Base-by-base conservation (phyloP, 2,113 vertebrate species). In the Coptodon rendalli region DNA sequence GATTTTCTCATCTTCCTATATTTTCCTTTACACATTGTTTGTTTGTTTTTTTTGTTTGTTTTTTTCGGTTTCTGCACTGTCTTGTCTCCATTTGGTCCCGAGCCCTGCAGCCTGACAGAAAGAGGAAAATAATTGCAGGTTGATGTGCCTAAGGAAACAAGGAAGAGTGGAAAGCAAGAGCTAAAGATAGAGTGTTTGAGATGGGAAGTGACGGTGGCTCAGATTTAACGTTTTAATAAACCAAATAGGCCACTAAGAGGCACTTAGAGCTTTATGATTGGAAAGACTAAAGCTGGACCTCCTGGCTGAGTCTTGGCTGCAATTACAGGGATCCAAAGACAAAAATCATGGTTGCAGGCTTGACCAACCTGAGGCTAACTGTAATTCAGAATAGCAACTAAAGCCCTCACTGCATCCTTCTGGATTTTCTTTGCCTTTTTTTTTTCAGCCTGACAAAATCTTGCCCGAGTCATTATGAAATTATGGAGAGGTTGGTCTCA, bases 221-320 rank as follows among this genome's bases (percentile, higher is more conserved):
- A 92, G 89, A 95, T 96, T 91, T 90, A 94, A 93, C 86, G 31
- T 94, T 96, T 96, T 96, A 96, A 95, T 96, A 96, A 95, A 96
- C 92, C 91, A 54, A 93, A 91, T 86, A 81, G 31, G 86, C 95
- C 96, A 96, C 96, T 96, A 96, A 97, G 83, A 95, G 94, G 92
- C 93, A 94, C 87, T 92, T 95, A 16, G 31, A 93, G 89, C 86
- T 95, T 93, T 91, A 94, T 94, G 94, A 95, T 95, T 94, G 95
- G 91, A 92, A 91, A 78, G 82, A 91, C 83, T 91, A 87, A 90
- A 87, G 84, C 89, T 82, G 85, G 91, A 92, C 92, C 90, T 94
- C 86, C 93, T 92, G 79, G 78, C 87, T 90, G 59, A 91, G 87
- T 90, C 88, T 90, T 91, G 85, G 71, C 84, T 93, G 82, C 92